Percentiles rank a stretch among this genome's conserved stretches.
Evolutionary conservation across 92 coral and sea anemone genomes (phyloP).

Genomic region (Diadumene lineata): DNA sequence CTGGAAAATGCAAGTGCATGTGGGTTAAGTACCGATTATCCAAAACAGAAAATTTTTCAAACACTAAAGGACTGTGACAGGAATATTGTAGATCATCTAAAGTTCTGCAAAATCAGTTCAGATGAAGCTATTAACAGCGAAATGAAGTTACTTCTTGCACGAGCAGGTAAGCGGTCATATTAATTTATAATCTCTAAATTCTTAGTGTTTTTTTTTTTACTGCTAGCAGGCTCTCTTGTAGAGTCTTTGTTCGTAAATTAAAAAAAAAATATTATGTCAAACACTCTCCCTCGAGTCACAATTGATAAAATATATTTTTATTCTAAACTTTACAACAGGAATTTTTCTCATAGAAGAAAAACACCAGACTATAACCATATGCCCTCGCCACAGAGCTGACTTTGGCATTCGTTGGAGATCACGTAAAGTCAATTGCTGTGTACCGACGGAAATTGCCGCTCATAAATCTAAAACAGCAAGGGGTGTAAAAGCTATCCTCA

Average conservation of each 20-base stretch:
- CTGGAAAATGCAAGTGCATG: neutral
- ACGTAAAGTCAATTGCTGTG: conserved; percentile 5
- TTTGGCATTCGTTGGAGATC: conserved; percentile 46
- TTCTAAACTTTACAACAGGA: neutral
- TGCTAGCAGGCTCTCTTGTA: too few relatives aligned
- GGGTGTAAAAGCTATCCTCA: conserved; percentile 17
- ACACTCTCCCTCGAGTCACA: neutral
- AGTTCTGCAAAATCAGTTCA: conserved; percentile 22
- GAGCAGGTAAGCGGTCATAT: conserved; percentile 21
- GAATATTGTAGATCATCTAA: conserved; percentile 21
- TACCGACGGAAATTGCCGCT: conserved; percentile 24
- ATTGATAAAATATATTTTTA: too few relatives aligned
- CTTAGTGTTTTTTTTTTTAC: neutral
- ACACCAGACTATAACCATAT: conserved; percentile 38
- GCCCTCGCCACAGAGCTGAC: conserved; percentile 45
- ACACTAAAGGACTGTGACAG: conserved; percentile 32
- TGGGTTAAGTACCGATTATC: conserved; percentile 39
- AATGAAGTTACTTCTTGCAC: conserved; percentile 30
- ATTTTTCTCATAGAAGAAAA: conserved; percentile 34
- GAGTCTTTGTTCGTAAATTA: too few relatives aligned
- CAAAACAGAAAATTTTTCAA: conserved; percentile 29
- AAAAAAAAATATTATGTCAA: too few relatives aligned
- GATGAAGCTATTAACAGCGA: conserved; percentile 22
- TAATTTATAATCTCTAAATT: too few relatives aligned
- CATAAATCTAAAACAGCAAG: conserved; percentile 29